Evolutionary conservation across 2,888 invertebrate species (phyloP).

Genomic region (Platerodrilus igneus): DNA sequence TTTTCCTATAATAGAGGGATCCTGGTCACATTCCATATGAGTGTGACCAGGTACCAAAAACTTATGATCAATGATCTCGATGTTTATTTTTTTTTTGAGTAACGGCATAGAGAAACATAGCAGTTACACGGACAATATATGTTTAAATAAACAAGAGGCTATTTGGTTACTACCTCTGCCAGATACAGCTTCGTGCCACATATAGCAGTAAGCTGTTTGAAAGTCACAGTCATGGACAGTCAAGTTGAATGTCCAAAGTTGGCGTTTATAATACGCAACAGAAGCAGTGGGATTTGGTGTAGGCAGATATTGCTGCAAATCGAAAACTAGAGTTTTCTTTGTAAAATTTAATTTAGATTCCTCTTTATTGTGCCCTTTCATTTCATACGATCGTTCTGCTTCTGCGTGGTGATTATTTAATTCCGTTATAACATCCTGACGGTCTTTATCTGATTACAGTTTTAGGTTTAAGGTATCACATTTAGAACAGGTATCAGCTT

Average conservation of each 20-base stretch:
- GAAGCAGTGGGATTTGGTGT: constrained; percentile 31
- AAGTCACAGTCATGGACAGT: constrained; percentile 29
- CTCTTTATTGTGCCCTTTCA: no score
- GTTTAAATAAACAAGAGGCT: constrained; percentile 22
- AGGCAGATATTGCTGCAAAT: constrained; percentile 31
- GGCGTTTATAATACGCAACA: constrained; percentile 35
- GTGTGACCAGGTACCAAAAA: constrained; percentile 5
- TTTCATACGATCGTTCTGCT: no score
- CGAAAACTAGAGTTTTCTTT: no score
- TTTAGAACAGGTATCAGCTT: no score
- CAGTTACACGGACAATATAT: neutral
- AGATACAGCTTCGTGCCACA: constrained; percentile 35
- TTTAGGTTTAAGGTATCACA: no score
- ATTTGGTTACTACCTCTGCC: constrained; percentile 33
- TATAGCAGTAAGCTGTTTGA: constrained; percentile 27
- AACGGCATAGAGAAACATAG: neutral
- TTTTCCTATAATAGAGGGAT: constrained; percentile 4
- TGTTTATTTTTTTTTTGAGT: constrained; percentile 1
- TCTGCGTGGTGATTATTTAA: no score
- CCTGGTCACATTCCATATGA: constrained; percentile 5
- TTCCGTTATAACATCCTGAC: no score
- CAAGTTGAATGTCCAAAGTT: constrained; percentile 34
- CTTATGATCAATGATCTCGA: neutral
- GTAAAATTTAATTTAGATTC: no score
- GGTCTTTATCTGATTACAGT: no score